These are phyloP conservation scores for Galaxias olidus DNA, from an alignment of 2,797 vertebrate genomes.

Conservation along the genomic window DNA sequence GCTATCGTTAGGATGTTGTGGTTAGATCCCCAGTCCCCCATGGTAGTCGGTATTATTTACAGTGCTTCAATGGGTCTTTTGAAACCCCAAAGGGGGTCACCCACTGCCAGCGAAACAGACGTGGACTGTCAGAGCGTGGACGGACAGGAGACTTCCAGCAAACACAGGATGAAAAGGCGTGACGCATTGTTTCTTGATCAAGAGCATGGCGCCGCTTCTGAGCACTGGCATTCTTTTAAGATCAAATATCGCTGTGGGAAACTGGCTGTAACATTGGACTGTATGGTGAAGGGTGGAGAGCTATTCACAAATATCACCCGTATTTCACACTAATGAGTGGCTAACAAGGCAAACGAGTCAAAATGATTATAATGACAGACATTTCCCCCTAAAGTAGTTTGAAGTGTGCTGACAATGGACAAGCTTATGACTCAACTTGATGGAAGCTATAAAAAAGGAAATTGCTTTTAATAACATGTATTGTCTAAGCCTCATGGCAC, in stretches of 20 bases:
- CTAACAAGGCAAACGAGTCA: slow-evolving; percentile 53
- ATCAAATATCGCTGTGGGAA: slow-evolving; percentile 67
- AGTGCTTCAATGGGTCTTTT: slow-evolving; percentile 76
- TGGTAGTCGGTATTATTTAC: slow-evolving; percentile 72
- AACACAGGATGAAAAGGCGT: slow-evolving; percentile 71
- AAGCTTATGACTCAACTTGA: slow-evolving; percentile 59
- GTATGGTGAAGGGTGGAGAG: slow-evolving; percentile 27
- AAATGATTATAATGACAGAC: slow-evolving; percentile 40
- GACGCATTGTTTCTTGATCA: slow-evolving; percentile 66
- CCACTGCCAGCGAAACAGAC: slow-evolving; percentile 63
- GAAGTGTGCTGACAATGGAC: slow-evolving; percentile 69
- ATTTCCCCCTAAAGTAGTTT: slow-evolving; percentile 56
- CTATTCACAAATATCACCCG: slow-evolving; percentile 61
- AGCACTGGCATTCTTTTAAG: slow-evolving; percentile 65
- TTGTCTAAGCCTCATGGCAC: slow-evolving; percentile 54
- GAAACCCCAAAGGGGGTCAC: slow-evolving; percentile 71
- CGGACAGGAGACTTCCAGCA: slow-evolving; percentile 68
- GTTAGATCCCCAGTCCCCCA: slow-evolving; percentile 71
- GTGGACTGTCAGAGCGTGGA: slow-evolving; percentile 63
- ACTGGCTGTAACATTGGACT: slow-evolving; percentile 59
- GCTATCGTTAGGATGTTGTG: slow-evolving; percentile 83
- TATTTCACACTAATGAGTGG: slow-evolving; percentile 56
- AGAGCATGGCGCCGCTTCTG: slow-evolving; percentile 56
- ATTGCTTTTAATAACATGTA: slow-evolving; percentile 62
- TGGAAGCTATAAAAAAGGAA: slow-evolving; percentile 58